phyloP scores from a whole-genome alignment of 2,113 vertebrate genomes.

The human (Homo sapiens) region GRCh38 chr5:65369001-65369500 shows the following conservation, averaged over 20 bases:
- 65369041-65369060: too few species aligned
- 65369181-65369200: too few species aligned
- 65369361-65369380: background rate
- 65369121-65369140: too few species aligned
- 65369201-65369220: background rate
- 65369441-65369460: background rate
- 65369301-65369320: background rate
- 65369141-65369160: too few species aligned
- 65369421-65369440: constrained; percentile 3
- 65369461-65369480: background rate
- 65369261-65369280: background rate
- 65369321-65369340: background rate
- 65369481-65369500: background rate
- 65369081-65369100: too few species aligned
- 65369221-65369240: background rate
- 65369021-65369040: too few species aligned
- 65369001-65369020: too few species aligned
- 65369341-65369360: constrained; percentile 33
- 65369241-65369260: constrained; percentile 25
- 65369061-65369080: too few species aligned
- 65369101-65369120: too few species aligned
- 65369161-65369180: too few species aligned
- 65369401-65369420: background rate
- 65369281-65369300: background rate
- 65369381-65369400: background rate